Evolutionary conservation across 2,888 invertebrate species (phyloP), one percentile per base, ranked within the genome.

Genomic region (Erpobdella octoculata): DNA sequence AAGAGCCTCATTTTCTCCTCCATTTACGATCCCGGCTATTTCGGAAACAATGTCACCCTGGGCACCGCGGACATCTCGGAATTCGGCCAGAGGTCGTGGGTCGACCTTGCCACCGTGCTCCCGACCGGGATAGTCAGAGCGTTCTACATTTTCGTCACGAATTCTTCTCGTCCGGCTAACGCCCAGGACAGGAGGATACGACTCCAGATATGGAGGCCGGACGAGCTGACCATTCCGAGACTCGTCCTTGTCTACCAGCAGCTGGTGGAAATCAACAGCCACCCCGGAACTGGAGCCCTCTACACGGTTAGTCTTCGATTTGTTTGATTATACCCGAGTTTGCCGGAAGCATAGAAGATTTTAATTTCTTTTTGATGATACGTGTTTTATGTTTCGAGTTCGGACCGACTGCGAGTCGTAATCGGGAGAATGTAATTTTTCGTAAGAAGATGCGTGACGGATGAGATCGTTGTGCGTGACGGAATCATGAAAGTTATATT

Each of bases 191-290:
- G 28, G 3, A 46, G 70, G 15, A 58, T 76, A 9, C 41, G 73
- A 9, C 69, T 76, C 35, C 76, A 76, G 67, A 75, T 76, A 12
- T 76, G 76, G 76, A 36, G 72, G 35, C 72, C 72, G 6, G 41
- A 53, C 5, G 69, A 75, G 38, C 12, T 67, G 2, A 36, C 38
- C 9, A 59, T 71, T 53, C 71, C 70, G 25, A 35, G 59, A 38
- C 74, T 53, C 37, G 37, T 46, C 36, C 71, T 75, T n/a, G 72
- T 71, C 41, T 74, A 65, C 61, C 70, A 75, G 41, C 59, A 66
- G 31, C 37, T 28, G 0, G 72, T 74, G 3, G 48, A 58, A 25
- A 62, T n/a, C n/a, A n/a, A n/a, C n/a, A n/a, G n/a, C n/a, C n/a
- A n/a, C n/a, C n/a, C n/a, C 12, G 12, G 31, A 4, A 72, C 48